These are phyloP conservation scores for Aethes cnicana DNA, from an alignment of 2,888 invertebrate genomes.

Conservation along the genomic window DNA sequence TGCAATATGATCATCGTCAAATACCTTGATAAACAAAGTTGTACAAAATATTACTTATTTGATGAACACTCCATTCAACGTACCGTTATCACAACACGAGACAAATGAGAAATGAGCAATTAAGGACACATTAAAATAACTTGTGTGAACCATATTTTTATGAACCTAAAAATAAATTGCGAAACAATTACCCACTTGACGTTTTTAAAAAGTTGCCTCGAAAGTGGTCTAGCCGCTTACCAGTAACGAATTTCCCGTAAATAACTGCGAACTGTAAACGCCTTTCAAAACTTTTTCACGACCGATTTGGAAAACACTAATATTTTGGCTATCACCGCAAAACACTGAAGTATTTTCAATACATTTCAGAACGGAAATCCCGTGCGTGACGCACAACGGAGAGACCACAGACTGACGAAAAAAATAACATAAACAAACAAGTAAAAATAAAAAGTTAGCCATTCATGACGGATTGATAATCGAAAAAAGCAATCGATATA, in stretches of 20 bases:
- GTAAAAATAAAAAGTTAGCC: too few species aligned
- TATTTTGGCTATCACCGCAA: slow-evolving; percentile 24
- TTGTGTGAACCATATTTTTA: slow-evolving; percentile 21
- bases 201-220: slow-evolving; percentile 8
- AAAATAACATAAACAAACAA: slow-evolving; percentile 22
- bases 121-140: slow-evolving; percentile 14
- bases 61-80: not conserved
- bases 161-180: slow-evolving; percentile 44
- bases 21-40: slow-evolving; percentile 7
- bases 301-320: slow-evolving; percentile 11
- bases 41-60: slow-evolving; percentile 13
- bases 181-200: slow-evolving; percentile 37
- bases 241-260: not conserved
- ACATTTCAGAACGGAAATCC: slow-evolving; percentile 20
- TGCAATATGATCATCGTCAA: not conserved
- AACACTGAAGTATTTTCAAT: not conserved
- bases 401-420: slow-evolving; percentile 19
- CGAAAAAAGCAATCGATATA: not conserved
- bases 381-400: slow-evolving; percentile 10
- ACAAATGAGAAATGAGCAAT: not conserved
- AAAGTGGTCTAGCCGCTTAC: slow-evolving; percentile 10
- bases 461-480: not conserved
- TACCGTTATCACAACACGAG: not conserved
- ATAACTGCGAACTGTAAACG: not conserved
- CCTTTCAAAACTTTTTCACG: not conserved